Base-by-base conservation (phyloP, 2,113 vertebrate species). In the Mellivora capensis region DNA sequence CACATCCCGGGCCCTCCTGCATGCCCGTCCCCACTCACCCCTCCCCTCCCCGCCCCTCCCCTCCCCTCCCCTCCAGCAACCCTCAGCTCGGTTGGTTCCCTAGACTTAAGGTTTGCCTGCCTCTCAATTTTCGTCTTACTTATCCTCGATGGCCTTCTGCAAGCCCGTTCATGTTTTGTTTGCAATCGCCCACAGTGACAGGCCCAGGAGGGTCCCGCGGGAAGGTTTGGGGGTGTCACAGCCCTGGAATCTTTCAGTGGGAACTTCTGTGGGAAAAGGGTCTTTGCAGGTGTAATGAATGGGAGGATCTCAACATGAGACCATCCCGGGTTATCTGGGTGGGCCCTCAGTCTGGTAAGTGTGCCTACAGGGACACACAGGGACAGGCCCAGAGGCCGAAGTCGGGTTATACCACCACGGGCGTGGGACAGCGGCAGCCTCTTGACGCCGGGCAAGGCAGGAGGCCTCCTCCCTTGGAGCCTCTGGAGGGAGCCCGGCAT, bases 321-420 rank as follows among this genome's bases (percentile, higher is more conserved):
- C 61, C 61, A 29, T 39, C 64, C 31, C 31, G 61, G 49, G 10
- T 59, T 59, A 12, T 37, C 74, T 14, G 42, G 29, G 12, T 11
- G 25, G 62, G 23, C 7, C 74, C 17, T 6, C 2, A 47, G 31
- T 17, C 31, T 37, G 49, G 17, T 84, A 31, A 8, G 39, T 23
- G 69, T 15, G 29, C 86, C 54, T 42, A 21, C 3, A 42, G 54
- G 31, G 47, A 52, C 85, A 57, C 67, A 14, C 25, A 34, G 27
- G 17, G 2, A 74, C 49, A 34, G 67, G 31, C 11, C 7, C 52
- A 31, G 87, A 25, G 69, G 47, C 47, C 37, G 37, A 17, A 29
- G 6, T 7, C 27, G 10, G 25, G n/a, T 6, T 42, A 0, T 15
- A 25, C 17, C 2, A 1, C 17, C 34, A n/a, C 4, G 10, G 20